Conservation (phyloP, 2,888 invertebrate species). For the Cryptophagus acutangulus region DNA sequence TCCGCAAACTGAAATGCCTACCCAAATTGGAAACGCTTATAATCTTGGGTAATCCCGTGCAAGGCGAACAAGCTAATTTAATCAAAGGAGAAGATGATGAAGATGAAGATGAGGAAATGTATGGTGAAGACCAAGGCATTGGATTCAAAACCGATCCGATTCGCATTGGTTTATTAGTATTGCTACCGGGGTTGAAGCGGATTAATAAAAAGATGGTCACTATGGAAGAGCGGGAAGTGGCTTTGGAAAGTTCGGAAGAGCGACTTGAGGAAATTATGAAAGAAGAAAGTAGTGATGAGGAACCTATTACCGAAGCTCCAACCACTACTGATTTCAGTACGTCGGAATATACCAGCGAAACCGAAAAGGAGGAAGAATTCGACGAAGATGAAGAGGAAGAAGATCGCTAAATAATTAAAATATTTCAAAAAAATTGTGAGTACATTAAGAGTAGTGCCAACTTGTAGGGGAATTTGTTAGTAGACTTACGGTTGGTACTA, state of each 20-base stretch:
- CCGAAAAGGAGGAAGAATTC: too few species aligned
- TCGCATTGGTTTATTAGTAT: conserved; percentile 46
- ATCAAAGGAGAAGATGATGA: conserved; percentile 16
- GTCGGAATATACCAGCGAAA: too few species aligned
- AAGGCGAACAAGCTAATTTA: conserved; percentile 19
- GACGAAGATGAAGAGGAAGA: too few species aligned
- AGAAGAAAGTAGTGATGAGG: conserved; percentile 39
- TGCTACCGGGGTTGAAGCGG: conserved; percentile 52
- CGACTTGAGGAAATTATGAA: conserved; percentile 39
- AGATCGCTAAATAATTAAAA: too few species aligned
- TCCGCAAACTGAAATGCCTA: conserved; percentile 53
- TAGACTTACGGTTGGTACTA: too few species aligned
- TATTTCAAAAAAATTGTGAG: too few species aligned
- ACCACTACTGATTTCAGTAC: too few species aligned
- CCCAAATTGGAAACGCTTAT: conserved; percentile 51
- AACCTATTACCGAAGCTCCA: conserved; percentile 23
- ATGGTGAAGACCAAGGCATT: conserved; percentile 40
- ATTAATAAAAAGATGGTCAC: conserved; percentile 53
- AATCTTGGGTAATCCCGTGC: conserved; percentile 53
- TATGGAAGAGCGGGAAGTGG: conserved; percentile 51
- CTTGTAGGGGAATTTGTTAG: too few species aligned
- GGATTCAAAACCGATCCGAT: conserved; percentile 41
- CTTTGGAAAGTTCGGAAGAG: conserved; percentile 30
- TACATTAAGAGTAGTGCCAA: too few species aligned
- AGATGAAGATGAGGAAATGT: conserved; percentile 25